Base-by-base conservation (phyloP, 2,888 invertebrate genomes). In the Stegana nigrithorax region DNA sequence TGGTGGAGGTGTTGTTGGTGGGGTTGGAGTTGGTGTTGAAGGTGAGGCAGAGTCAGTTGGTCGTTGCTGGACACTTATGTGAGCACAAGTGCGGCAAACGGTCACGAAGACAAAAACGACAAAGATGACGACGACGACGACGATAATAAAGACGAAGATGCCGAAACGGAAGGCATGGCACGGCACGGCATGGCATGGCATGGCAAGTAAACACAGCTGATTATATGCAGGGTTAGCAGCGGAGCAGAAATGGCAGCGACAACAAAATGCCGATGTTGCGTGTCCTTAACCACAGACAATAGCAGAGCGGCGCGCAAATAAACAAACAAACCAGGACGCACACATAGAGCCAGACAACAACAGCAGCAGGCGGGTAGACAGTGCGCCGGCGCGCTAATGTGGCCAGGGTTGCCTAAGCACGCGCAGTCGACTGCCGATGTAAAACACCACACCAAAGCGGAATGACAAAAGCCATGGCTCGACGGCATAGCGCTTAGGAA, bases 221-320 rank as follows among this genome's bases (percentile, higher is more conserved):
- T 17, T 14, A 29, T 57, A 21, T 44, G 14, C 39, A n/a, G n/a
- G n/a, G n/a, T n/a, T n/a, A n/a, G n/a, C n/a, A n/a, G n/a, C n/a
- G n/a, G 29, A 53, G 29, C 17, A 53, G 29, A 57, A 4, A 53
- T n/a, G 21, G 27, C 12, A 53, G n/a, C 25, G 6, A 42, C n/a
- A 42, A 42, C 42, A n/a, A 42, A 42, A 42, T 42, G 42, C 42
- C 42, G 42, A n/a, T 42, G 42, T 42, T 42, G n/a, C 42, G 17
- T 23, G 69, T 78, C 69, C 78, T 73, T 78, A 76, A 76, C 75
- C 75, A 74, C 78, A 76, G 75, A 76, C 75, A 76, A 76, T 76
- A 76, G 32, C 32, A 36, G 21, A 44, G 44, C 45, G 21, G 12
- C 19, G 21, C 19, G 6, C 1, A 45, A 45, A 17, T n/a, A 12